phyloP scores from a whole-genome alignment of 2,113 vertebrate genomes.

The Mohoua ochrocephala region DNA sequence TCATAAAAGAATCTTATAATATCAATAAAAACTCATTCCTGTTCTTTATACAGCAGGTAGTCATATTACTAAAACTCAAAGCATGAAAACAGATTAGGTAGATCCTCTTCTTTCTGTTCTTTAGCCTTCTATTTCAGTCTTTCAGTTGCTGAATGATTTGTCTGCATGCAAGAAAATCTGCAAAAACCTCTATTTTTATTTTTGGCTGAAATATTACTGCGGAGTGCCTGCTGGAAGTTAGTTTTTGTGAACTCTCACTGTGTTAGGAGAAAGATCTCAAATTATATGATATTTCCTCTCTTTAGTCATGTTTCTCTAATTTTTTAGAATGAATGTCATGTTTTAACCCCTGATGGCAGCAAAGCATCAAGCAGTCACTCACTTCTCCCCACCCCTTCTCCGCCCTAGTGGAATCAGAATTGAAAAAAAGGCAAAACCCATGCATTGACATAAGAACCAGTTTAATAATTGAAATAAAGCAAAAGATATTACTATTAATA shows the following conservation, averaged over 20 bases:
- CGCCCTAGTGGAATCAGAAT: background rate
- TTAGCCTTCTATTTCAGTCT: background rate
- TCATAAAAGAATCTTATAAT: background rate
- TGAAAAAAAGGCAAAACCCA: background rate
- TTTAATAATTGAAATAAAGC: background rate
- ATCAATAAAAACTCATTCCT: background rate
- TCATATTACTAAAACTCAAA: background rate
- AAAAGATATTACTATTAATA: background rate
- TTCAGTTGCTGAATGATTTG: background rate
- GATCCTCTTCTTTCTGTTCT: background rate
- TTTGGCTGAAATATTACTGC: background rate
- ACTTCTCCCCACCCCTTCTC: background rate
- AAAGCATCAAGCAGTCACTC: background rate
- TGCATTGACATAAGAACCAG: background rate
- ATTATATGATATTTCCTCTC: background rate
- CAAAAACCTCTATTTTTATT: background rate
- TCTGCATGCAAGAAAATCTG: background rate
- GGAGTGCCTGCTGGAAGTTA: background rate
- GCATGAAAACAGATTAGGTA: background rate
- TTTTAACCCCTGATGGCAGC: background rate
- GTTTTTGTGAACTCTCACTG: background rate
- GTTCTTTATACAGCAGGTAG: background rate
- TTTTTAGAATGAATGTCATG: background rate
- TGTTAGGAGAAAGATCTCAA: background rate
- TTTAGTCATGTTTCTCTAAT: background rate